Percentiles rank a stretch among this genome's conserved stretches.
Evolutionary conservation across 2,888 invertebrate species (phyloP).

Genomic region (Pedicia rivosa): DNA sequence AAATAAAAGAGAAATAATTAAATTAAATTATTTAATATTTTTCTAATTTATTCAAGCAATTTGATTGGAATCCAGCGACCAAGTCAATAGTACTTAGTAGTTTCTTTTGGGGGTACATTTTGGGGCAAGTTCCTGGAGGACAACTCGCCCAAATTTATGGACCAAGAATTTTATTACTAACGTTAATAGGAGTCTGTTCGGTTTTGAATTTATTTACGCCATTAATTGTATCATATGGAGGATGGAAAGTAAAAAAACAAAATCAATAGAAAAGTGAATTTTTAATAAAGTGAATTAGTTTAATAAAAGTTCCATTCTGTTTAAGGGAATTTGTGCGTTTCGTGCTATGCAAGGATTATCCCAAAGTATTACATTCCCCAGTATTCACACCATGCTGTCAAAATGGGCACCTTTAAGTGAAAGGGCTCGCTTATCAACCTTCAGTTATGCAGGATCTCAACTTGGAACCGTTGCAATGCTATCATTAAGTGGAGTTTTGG

Average conservation of each 20-base stretch:
- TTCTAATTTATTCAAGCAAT: conserved; percentile 32
- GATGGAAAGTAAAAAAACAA: conserved; percentile 41
- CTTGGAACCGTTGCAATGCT: conserved; percentile 63
- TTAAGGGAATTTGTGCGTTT: background rate
- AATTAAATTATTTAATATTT: background rate
- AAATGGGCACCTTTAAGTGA: conserved; percentile 55
- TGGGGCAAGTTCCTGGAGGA: conserved; percentile 47
- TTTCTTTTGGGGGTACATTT: conserved; percentile 52
- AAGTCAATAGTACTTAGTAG: conserved; percentile 44
- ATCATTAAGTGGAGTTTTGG: conserved; percentile 53
- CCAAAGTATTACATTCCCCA: conserved; percentile 51
- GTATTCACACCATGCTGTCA: conserved; percentile 47
- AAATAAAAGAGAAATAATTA: conserved; percentile 10
- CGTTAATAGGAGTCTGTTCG: conserved; percentile 42
- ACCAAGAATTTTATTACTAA: conserved; percentile 42
- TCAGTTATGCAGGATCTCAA: conserved; percentile 55
- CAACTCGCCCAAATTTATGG: conserved; percentile 55
- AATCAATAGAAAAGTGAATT: no score
- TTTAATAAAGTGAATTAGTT: no score
- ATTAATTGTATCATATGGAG: conserved; percentile 42
- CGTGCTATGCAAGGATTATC: conserved; percentile 51
- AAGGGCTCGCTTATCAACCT: conserved; percentile 48
- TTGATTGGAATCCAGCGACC: conserved; percentile 37
- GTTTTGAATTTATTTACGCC: conserved; percentile 51
- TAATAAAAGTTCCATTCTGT: no score